Evolutionary conservation across 2,797 vertebrate genomes (phyloP), one percentile per base, ranked within the genome.

Genomic region (Protosalanx chinensis): DNA sequence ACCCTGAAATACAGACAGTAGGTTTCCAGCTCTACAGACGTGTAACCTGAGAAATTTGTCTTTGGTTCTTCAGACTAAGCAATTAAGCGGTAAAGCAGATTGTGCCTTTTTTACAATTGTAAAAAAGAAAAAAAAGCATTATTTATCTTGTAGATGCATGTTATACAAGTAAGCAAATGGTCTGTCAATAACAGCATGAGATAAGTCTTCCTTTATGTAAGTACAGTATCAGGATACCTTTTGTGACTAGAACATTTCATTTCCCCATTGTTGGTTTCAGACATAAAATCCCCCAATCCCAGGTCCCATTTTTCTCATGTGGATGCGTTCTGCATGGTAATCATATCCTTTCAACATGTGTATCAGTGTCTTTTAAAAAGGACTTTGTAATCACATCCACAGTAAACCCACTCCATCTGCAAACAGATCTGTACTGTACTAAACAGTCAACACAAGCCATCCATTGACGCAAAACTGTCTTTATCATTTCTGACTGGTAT

Each of bases 401-500:
- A 83, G 64, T 75, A 80, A 75, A 59, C 27, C 62, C 75, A 76
- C 73, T 82, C 82, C 73, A 76, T 86, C 72, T 85, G 87, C 82
- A 84, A 89, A 90, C 84, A 91, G 82, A 78, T 74, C 71, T 0
- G 29, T 67, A 1, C 10, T 0, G 64, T 61, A 1, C 64, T 65
- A 60, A 13, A 41, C 41, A 1, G 81, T 79, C 89, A 89, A 91
- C 85, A 88, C 46, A 66, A 68, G 64, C 62, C 60, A 20, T 7
- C 59, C 68, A 61, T 71, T 88, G 88, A 87, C 74, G 83, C 73
- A 86, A 70, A 77, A 10, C 3, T 57, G 29, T 57, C 81, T 87
- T 87, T 87, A 87, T 91, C 86, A 76, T 85, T 72, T 76, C 67
- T 69, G 61, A 66, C 20, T 29, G 59, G 41, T 49, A 12, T 82